phyloP scores from a whole-genome alignment of 2,888 invertebrate genomes.

The Halocaridina rubra region DNA sequence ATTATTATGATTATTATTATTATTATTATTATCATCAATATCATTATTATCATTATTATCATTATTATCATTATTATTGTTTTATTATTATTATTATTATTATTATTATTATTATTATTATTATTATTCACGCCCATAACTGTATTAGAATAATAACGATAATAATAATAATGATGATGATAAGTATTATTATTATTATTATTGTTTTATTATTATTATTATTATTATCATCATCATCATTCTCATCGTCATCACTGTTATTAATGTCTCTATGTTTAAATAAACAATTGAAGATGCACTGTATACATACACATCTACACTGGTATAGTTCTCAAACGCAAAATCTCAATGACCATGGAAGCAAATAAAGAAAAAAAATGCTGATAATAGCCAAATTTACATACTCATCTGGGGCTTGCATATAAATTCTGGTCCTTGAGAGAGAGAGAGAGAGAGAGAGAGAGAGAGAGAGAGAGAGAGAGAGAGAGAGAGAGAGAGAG shows the following conservation, averaged over 20 bases:
- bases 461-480: slow-evolving; percentile 1
- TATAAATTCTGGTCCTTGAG: neutral
- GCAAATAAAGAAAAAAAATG: neutral
- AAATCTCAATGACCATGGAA: neutral
- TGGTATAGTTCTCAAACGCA: neutral
- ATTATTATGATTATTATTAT: no score
- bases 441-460: neutral
- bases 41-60: neutral
- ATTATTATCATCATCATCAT: no score
- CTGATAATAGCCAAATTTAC: neutral
- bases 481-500: slow-evolving; percentile 13
- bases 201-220: no score
- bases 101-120: neutral
- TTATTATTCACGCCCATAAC: no score
- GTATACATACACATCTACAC: neutral
- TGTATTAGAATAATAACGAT: no score
- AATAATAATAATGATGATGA: no score
- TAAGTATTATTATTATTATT: no score
- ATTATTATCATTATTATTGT: no score
- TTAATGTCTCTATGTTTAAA: neutral
- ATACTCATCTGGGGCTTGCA: neutral
- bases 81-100: no score
- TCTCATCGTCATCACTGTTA: neutral
- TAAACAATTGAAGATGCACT: neutral
- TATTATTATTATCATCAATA: neutral